Conservation (phyloP, 2,113 vertebrate genomes). For the Menura novaehollandiae region DNA sequence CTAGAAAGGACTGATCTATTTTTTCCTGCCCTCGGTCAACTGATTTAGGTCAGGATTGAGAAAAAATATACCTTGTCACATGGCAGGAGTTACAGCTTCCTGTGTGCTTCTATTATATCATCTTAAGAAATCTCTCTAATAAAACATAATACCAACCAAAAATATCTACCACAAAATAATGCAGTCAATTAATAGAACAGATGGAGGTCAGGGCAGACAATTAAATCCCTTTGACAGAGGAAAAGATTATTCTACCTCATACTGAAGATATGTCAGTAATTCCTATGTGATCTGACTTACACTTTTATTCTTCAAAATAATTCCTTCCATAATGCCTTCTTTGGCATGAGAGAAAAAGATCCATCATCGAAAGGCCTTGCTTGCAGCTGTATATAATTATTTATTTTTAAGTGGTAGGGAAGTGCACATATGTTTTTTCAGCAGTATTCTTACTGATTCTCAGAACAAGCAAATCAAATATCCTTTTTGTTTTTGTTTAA, state of each 20-base stretch:
- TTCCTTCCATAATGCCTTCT: background rate
- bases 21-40: background rate
- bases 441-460: background rate
- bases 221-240: conserved; percentile 21
- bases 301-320: conserved; percentile 33
- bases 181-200: conserved; percentile 40
- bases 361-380: background rate
- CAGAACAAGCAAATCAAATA: background rate
- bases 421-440: background rate
- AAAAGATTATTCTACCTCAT: conserved; percentile 41
- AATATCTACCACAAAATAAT: conserved; percentile 31
- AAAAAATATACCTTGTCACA: background rate
- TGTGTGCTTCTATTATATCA: background rate
- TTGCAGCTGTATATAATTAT: background rate
- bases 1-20: background rate
- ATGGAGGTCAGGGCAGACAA: conserved; percentile 36
- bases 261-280: conserved; percentile 34
- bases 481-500: background rate
- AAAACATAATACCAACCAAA: conserved; percentile 18
- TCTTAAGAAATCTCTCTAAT: conserved; percentile 13
- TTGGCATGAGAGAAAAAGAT: background rate
- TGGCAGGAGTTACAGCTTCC: background rate
- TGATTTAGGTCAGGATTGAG: background rate
- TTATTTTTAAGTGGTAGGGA: background rate
- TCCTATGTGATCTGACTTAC: conserved; percentile 24